Evolutionary conservation across 2,888 invertebrate species (phyloP).

Genomic region (Cosmia pyralina): DNA sequence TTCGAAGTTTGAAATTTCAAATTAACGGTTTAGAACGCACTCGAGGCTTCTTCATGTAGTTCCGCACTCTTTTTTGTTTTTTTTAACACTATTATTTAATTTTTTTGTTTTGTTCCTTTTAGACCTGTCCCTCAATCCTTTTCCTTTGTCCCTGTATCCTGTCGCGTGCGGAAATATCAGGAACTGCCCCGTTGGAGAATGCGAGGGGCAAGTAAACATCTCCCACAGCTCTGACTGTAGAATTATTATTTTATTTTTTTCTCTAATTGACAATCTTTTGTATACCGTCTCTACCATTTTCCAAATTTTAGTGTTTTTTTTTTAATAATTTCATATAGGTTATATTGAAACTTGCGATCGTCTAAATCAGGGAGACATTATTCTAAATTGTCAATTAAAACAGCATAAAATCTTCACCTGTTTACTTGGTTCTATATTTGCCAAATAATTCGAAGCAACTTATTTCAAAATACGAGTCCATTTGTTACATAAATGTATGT

Average conservation of each 20-base stretch:
- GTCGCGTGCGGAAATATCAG: constrained; percentile 70
- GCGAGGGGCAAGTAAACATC: constrained; percentile 38
- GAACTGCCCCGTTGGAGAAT: constrained; percentile 34
- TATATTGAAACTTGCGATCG: constrained; percentile 27
- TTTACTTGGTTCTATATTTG: constrained; percentile 3
- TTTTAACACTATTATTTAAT: constrained; percentile 66
- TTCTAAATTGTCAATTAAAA: neutral
- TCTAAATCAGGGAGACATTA: constrained; percentile 11
- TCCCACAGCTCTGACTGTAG: constrained; percentile 24
- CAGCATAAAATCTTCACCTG: neutral
- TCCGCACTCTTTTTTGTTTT: constrained; percentile 74
- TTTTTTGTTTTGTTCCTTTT: constrained; percentile 65
- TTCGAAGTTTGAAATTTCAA: constrained; percentile 32
- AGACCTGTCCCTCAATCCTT: constrained; percentile 64
- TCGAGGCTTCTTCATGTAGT: constrained; percentile 63
- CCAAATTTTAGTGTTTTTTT: constrained; percentile 12
- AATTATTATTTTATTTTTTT: constrained; percentile 33
- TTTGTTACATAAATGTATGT: constrained; percentile 66
- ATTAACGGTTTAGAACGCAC: constrained; percentile 58
- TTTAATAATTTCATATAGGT: constrained; percentile 8
- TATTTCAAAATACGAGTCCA: constrained; percentile 61
- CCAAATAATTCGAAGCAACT: constrained; percentile 33
- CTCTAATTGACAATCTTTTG: constrained; percentile 19
- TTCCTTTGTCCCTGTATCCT: constrained; percentile 65
- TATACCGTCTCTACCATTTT: constrained; percentile 20